Evolutionary conservation across 2,113 vertebrate species (phyloP), one percentile per base, ranked within the genome.

Genomic region (Corvus moneduloides): DNA sequence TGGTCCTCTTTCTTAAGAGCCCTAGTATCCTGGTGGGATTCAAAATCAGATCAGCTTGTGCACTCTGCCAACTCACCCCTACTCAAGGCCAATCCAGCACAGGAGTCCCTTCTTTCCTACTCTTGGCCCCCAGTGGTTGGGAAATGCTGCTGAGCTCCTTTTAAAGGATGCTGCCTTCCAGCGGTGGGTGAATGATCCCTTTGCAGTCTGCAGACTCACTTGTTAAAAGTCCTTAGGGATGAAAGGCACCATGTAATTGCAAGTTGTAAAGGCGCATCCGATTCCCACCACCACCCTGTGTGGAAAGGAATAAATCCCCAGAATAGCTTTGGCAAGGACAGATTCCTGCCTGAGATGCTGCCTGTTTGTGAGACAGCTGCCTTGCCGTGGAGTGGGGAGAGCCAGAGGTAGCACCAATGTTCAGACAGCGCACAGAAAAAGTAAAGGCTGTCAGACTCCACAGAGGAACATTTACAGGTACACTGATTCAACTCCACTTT

Each of bases 241-340:
- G 69, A 94, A 84, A 95, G 72, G 84, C 90, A 94, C 63, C 94
- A 77, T 66, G 81, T 72, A 92, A 96, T 80, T 91, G 64, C 95
- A 94, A 95, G 90, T 44, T 93, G 83, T 92, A 90, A 97, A 97
- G 93, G 76, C 32, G 0, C 79, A 90, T 93, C 93, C 39, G 64
- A 96, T 93, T 91, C 91, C 71, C 87, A 96, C 77, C 89, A 91
- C 58, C 44, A 56, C 62, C 37, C 67, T 62, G 44, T 9, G 59
- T 49, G 44, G 48, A 94, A 93, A 90, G 88, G 79, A 96, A 96
- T 94, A 97, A 94, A 94, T 83, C 64, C 75, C 63, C 85, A 84
- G 64, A 76, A 77, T 0, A 71, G 30, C 39, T 63, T 55, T 93
- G 87, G 92, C 94, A 93, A 63, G 81, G 78, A 62, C 9, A 3